Evolutionary conservation across 1,140 invertebrate species (phyloP).

Genomic region (Stratiolaelaps scimitus): DNA sequence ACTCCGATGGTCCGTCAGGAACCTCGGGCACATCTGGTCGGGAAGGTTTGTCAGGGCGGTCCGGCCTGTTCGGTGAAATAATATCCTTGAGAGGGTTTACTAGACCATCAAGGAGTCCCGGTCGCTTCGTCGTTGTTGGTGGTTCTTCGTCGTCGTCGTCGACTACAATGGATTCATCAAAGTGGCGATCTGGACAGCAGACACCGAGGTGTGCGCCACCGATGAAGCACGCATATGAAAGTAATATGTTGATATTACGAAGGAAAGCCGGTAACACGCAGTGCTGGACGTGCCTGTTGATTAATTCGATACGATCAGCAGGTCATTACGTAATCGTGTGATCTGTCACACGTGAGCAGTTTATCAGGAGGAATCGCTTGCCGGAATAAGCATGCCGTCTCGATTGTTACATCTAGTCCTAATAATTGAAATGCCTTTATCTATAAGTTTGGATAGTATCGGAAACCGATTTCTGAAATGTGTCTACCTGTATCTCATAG

Average conservation of each 20-base stretch:
- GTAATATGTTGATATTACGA: constrained; percentile 46
- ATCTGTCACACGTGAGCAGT: too few relatives aligned
- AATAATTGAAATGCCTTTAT: too few relatives aligned
- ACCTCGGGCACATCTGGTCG: background rate
- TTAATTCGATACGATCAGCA: too few relatives aligned
- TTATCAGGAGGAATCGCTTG: too few relatives aligned
- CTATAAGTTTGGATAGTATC: too few relatives aligned
- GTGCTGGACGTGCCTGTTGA: constrained; percentile 45
- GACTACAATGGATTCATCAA: background rate
- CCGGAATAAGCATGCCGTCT: too few relatives aligned
- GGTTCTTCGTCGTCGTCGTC: constrained; percentile 7
- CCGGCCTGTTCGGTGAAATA: background rate
- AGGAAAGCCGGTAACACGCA: constrained; percentile 51
- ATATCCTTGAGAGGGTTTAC: background rate
- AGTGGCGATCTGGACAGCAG: constrained; percentile 49
- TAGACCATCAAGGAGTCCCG: background rate
- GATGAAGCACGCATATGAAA: constrained; percentile 55
- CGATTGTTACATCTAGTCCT: too few relatives aligned
- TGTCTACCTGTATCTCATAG: too few relatives aligned
- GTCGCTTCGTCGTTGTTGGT: constrained; percentile 10
- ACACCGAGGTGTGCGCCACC: constrained; percentile 48
- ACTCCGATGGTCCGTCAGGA: too few relatives aligned
- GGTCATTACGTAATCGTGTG: too few relatives aligned
- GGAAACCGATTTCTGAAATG: too few relatives aligned
- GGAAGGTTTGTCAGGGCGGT: background rate